phyloP scores from a whole-genome alignment of 2,888 invertebrate species.

The Operophtera brumata region DNA sequence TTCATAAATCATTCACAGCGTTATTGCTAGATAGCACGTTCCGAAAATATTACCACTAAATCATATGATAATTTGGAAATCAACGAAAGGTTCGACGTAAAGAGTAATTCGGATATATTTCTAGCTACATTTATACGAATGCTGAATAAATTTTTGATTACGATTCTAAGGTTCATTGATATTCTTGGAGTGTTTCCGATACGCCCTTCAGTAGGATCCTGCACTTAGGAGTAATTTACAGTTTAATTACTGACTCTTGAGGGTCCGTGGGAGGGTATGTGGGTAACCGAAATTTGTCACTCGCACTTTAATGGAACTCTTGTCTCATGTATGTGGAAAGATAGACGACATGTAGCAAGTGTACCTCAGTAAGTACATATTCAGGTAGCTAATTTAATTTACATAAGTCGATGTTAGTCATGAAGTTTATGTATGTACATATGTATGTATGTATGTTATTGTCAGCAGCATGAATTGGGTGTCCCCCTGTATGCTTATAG shows the following conservation, averaged over 20 bases:
- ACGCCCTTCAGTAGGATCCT: constrained; percentile 65
- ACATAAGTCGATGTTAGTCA: neutral
- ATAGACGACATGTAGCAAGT: neutral
- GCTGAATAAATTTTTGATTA: constrained; percentile 64
- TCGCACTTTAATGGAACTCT: constrained; percentile 29
- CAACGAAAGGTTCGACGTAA: constrained; percentile 19
- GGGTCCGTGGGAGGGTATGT: constrained; percentile 37
- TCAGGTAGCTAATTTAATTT: constrained; percentile 13
- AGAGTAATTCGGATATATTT: constrained; percentile 39
- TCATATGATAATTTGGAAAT: constrained; percentile 16
- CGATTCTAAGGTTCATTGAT: constrained; percentile 62
- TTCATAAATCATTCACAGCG: neutral
- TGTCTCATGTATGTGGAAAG: constrained; percentile 15
- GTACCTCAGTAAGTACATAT: constrained; percentile 1
- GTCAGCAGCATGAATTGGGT: too few relatives aligned
- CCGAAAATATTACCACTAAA: constrained; percentile 20
- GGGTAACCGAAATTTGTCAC: constrained; percentile 46
- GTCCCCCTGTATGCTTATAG: too few relatives aligned
- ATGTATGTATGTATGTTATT: too few relatives aligned
- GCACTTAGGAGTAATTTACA: constrained; percentile 75
- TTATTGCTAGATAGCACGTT: neutral
- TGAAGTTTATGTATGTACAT: neutral
- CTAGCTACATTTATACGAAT: constrained; percentile 33
- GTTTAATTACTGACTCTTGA: constrained; percentile 69
- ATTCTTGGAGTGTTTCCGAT: constrained; percentile 61